Base-by-base conservation (phyloP, 1,140 invertebrate species). In the Drosophila ogumai region DNA sequence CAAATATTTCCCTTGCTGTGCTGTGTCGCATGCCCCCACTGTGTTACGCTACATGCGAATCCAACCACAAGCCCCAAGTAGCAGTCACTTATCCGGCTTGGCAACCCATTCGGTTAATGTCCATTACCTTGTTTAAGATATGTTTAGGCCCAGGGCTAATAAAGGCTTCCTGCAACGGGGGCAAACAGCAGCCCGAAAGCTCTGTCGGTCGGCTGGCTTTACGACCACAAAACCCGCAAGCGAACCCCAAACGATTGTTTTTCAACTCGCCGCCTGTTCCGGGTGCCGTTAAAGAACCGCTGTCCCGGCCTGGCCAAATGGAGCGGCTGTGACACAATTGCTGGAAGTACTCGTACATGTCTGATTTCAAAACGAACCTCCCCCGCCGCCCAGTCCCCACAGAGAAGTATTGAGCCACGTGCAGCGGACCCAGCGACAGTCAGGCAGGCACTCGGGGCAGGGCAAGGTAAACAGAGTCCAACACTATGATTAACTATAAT, bases 311-410 rank as follows among this genome's bases (percentile, higher is more conserved):
- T 64, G 67, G 54, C 66, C 66, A 65, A 74, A 77, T 77, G 67
- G 52, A 56, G 60, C 82, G 77, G 77, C 82, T 81, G 65, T 85
- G 81, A 75, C 81, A 86, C 81, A 85, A 86, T 85, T 86, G 82
- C 65, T 50, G 59, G 32, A 44, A 61, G 46, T 41, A 59, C 52
- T 41, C 38, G 56, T 60, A 58, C 46, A 66, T 61, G 77, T 59
- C 50, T 60, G 79, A 61, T 81, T 85, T 85, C 73, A 63, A 85
- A 85, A 59, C 67, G 59, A 75, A 82, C 25, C 44, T n/a, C 28
- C 36, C 22, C 22, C 7, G 12, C 55, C 22, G n/a, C 10, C 38
- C 15, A 17, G 12, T 1, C 22, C 22, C 28, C 19, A 4, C 28
- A 22, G 25, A 28, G 6, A 58, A 64, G 52, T 49, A 54, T 25